Percentiles rank a stretch among this genome's conserved stretches.
Evolutionary conservation across 2,888 invertebrate species (phyloP).

Genomic region (Hoplodrina blanda): DNA sequence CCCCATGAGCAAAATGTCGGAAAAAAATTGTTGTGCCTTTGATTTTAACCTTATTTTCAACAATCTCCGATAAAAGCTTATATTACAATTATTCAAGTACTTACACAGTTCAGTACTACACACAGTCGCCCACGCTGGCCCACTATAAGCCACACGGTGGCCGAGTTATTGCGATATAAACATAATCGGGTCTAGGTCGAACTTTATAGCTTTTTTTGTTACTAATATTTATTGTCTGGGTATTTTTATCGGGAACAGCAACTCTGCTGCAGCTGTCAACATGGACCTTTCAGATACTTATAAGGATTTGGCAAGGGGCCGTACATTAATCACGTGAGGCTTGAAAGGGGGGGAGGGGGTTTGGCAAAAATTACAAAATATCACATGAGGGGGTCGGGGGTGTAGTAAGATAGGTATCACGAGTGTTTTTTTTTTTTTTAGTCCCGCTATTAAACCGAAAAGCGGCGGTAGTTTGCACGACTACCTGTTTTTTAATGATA

Average conservation of each 20-base stretch:
- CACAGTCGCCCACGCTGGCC: constrained; percentile 50
- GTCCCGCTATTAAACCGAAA: too few relatives aligned
- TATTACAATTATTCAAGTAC: constrained; percentile 12
- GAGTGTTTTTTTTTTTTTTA: too few relatives aligned
- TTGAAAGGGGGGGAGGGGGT: too few relatives aligned
- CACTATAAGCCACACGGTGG: constrained; percentile 38
- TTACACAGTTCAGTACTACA: constrained; percentile 8
- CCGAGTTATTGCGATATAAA: constrained; percentile 50
- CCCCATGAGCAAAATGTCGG: too few relatives aligned
- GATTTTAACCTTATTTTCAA: background rate
- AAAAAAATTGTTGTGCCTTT: too few relatives aligned
- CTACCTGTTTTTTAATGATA: too few relatives aligned
- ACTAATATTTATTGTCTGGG: constrained; percentile 34
- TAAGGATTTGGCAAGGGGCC: background rate
- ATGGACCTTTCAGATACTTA: background rate
- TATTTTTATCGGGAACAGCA: constrained; percentile 3
- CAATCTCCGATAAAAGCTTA: background rate
- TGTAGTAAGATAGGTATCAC: too few relatives aligned
- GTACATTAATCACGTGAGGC: too few relatives aligned
- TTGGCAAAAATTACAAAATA: too few relatives aligned
- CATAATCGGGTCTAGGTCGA: constrained; percentile 58
- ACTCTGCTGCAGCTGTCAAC: background rate
- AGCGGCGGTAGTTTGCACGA: too few relatives aligned
- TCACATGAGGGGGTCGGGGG: too few relatives aligned
- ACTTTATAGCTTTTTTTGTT: constrained; percentile 48